phyloP scores from a whole-genome alignment of 2,113 vertebrate genomes.

The Pithys albifrons region DNA sequence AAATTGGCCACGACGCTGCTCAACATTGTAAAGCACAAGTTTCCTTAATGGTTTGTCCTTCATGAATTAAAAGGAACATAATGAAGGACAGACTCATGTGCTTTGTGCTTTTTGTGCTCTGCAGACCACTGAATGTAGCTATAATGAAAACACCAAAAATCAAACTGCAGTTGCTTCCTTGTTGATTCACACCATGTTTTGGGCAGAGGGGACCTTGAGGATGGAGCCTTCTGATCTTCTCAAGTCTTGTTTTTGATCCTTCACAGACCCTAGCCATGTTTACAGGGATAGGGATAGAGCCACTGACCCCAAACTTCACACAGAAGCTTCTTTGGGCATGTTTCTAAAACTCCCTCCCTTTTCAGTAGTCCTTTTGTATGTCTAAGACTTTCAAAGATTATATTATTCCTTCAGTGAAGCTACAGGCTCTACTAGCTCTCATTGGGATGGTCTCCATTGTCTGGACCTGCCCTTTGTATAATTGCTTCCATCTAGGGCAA shows the following conservation, averaged over 20 bases:
- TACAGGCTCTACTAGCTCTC: background rate
- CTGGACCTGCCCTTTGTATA: background rate
- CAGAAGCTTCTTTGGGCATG: background rate
- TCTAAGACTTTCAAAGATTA: background rate
- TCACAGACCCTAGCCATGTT: background rate
- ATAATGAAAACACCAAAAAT: background rate
- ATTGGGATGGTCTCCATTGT: background rate
- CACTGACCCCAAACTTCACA: background rate
- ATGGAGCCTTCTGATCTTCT: background rate
- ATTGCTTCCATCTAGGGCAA: background rate
- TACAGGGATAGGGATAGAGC: background rate
- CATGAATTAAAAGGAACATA: background rate
- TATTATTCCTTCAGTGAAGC: background rate
- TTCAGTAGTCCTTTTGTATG: background rate
- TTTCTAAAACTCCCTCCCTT: background rate
- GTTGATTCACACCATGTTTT: fast-evolving
- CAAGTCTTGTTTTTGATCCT: background rate
- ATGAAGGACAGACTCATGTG: background rate
- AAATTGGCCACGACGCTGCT: background rate
- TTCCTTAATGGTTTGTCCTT: background rate
- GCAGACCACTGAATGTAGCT: background rate
- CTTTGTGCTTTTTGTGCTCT: background rate
- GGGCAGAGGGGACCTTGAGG: background rate
- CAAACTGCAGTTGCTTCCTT: background rate
- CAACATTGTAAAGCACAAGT: background rate